phyloP scores from a whole-genome alignment of 2,797 vertebrate species.

The Sebastes steindachneri region DNA sequence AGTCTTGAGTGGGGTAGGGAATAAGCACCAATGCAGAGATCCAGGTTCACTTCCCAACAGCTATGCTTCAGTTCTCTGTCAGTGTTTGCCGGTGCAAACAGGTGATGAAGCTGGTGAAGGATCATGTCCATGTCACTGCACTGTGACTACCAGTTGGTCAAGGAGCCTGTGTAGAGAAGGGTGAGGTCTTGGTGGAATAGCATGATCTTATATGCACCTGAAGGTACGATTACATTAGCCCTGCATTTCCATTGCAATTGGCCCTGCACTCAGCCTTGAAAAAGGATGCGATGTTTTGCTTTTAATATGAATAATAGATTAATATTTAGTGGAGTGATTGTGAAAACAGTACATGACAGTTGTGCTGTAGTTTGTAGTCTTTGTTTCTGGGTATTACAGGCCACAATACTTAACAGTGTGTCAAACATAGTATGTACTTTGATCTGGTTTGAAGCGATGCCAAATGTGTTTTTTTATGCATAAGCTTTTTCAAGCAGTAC shows the following conservation, averaged over 20 bases:
- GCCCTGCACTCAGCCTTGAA: neutral
- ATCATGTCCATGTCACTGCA: neutral
- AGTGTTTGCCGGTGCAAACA: neutral
- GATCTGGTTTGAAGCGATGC: neutral
- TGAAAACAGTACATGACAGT: neutral
- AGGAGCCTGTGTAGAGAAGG: neutral
- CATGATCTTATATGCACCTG: neutral
- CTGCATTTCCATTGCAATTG: neutral
- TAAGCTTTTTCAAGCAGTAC: neutral
- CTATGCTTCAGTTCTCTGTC: neutral
- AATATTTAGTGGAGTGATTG: neutral
- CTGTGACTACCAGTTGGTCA: neutral
- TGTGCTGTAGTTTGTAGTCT: neutral
- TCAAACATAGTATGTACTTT: neutral
- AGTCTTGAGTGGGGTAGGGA: neutral
- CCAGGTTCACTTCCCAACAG: constrained; percentile 1
- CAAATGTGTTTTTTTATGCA: neutral
- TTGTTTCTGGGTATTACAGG: neutral
- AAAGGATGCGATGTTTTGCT: neutral
- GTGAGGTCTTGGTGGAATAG: neutral
- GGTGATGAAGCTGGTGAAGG: neutral
- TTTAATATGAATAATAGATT: neutral
- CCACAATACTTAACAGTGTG: neutral
- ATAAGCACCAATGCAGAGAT: neutral
- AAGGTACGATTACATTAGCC: neutral